Base-by-base conservation (phyloP, 2,888 invertebrate species). In the Tyria jacobaeae region DNA sequence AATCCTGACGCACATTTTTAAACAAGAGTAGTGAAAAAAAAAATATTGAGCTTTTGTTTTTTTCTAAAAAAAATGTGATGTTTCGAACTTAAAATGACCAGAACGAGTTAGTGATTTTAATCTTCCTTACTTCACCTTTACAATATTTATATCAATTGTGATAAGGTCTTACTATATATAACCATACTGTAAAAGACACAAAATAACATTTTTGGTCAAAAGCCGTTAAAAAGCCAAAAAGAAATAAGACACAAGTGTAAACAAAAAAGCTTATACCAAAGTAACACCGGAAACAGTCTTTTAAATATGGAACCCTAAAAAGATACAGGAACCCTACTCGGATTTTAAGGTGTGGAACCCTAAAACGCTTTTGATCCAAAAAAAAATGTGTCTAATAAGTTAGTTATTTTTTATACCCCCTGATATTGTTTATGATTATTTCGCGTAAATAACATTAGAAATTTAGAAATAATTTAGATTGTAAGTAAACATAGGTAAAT, bases 11-110 rank as follows among this genome's bases (percentile, higher is more conserved):
- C 76, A 77, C 76, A 76, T 58, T 69, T 76, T 62, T 68, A 24
- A 66, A 54, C 56, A 68, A 64, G 57, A 35, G 62, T 76, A 76
- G 73, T 66, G 63, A 67, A 66, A 63, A 64, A 63, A 62, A 48
- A 49, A 49, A 25, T 24, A 70, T 71, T 77, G 68, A 75, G 70
- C 69, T 70, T 72, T 63, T 69, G 17, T 21, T 64, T 69, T 68
- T 70, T 67, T 51, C 25, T 53, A 59, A 70, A 62, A 31, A 73
- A 64, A 72, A 66, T 75, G 75, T 75, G 77, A 77, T 76, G 69
- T 70, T 71, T 75, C 69, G 78, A 76, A 75, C 75, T 71, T 76
- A 77, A 75, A 69, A 73, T 54, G 76, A 76, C 76, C 76, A 76
- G 62, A 60, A 75, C 65, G 70, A 71, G 76, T 76, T 76, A 76